These are phyloP conservation scores for Apodemus speciosus DNA, from an alignment of 2,113 vertebrate species.

Conservation along the genomic window DNA sequence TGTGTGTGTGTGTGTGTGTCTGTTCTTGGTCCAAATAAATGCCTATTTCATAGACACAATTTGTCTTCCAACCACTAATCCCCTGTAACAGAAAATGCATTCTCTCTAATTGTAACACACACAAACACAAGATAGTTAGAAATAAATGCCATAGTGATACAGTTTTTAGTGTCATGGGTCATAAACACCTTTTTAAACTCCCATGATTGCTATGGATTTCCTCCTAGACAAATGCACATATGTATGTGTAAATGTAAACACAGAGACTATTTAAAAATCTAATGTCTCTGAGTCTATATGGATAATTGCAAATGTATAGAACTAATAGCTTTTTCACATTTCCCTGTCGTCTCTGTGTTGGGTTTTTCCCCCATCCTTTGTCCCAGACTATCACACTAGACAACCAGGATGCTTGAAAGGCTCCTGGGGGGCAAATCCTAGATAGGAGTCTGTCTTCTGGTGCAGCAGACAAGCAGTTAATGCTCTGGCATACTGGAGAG, in stretches of 20 bases:
- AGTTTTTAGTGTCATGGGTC: background rate
- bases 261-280: background rate
- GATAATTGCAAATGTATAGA: background rate
- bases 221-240: background rate
- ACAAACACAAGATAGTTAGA: background rate
- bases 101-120: background rate
- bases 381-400: background rate
- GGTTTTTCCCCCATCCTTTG: background rate
- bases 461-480: slow-evolving; percentile 72
- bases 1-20: background rate
- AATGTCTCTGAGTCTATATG: background rate
- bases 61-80: slow-evolving; percentile 1
- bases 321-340: background rate
- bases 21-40: background rate
- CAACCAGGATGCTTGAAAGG: background rate
- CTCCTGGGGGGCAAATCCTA: background rate
- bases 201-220: background rate
- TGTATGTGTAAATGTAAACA: background rate
- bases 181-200: background rate
- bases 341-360: background rate
- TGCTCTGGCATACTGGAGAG: background rate
- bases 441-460: background rate
- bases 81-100: background rate
- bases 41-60: slow-evolving; percentile 31
- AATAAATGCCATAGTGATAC: background rate